phyloP scores from a whole-genome alignment of 2,797 vertebrate genomes.

The Epinephelus awoara region DNA sequence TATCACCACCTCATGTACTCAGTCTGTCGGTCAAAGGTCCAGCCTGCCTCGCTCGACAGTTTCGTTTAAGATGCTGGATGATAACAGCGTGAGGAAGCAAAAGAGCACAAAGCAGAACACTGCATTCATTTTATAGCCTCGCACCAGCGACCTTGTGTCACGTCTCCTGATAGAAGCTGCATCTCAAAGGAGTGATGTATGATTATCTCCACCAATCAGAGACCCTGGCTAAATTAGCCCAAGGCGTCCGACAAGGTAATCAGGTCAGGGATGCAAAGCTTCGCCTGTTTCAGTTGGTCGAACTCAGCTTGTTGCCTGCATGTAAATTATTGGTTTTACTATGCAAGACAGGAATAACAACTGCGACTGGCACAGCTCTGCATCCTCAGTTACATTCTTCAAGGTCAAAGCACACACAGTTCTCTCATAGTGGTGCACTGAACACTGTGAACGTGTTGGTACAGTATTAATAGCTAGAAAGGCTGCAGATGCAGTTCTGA shows the following conservation, averaged over 20 bases:
- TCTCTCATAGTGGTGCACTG: neutral
- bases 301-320: conserved; percentile 55
- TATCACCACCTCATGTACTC: neutral
- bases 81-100: conserved; percentile 13
- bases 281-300: conserved; percentile 46
- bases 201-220: conserved; percentile 61
- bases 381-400: conserved; percentile 5
- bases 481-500: neutral
- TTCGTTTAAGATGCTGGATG: conserved; percentile 10
- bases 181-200: conserved; percentile 25
- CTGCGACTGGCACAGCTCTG: conserved; percentile 25
- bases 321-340: conserved; percentile 53
- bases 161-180: conserved; percentile 13
- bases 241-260: conserved; percentile 50
- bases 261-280: conserved; percentile 53
- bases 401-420: conserved; percentile 2
- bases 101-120: conserved; percentile 8
- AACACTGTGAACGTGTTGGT: neutral
- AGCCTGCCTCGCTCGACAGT: neutral
- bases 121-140: conserved; percentile 23
- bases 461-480: neutral
- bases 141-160: conserved; percentile 25
- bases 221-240: conserved; percentile 28
- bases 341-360: conserved; percentile 42
- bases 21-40: neutral